Evolutionary conservation across 2,888 invertebrate species (phyloP), one percentile per base, ranked within the genome.

Genomic region (Mesorhabditis spiculigera): DNA sequence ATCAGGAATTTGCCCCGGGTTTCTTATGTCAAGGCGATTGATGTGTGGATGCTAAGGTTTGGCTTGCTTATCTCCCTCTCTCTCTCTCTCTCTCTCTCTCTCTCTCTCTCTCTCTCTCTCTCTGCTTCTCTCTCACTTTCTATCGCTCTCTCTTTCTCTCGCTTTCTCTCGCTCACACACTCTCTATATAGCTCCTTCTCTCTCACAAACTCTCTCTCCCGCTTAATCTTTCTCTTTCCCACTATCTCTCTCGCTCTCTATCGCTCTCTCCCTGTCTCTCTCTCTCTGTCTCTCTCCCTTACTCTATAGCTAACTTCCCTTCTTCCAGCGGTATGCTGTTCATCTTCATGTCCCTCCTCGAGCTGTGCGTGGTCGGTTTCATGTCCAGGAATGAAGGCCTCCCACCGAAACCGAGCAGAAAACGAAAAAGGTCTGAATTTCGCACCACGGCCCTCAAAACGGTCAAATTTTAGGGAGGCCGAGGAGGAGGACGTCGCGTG

Each of bases 1-100:
- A 86, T 86, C 68, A 71, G 86, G 58, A 86, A 86, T 69, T 73
- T 86, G 43, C 86, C 86, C 4, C 69, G 86, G 16, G 86, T 86
- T 61, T 83, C 82, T n/a, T 86, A 86, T 68, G 85, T 86, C 10
- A 85, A 83, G 70, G 81, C 82, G 5, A 81, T 81, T 65, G 85
- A 85, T 69, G 82, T 85, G 3, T 85, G 84, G 84, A 85, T 85
- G 85, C 73, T 85, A 4, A 74, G 77, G 77, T 77, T 13, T 13
- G 58, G n/a, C 13, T 13, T 10, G 3, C 3, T 2, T n/a, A 63
- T 3, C 28, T 28, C 28, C 3, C 28, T 28, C 28, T 28, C 28
- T 28, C 28, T 28, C 28, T 28, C 28, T 28, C 28, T 28, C 28
- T 28, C 28, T 28, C 28, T 28, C 28, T 28, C 28, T 28, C 28